These are phyloP conservation scores for Eupithecia centaureata DNA, from an alignment of 2,888 invertebrate species.

Conservation along the genomic window DNA sequence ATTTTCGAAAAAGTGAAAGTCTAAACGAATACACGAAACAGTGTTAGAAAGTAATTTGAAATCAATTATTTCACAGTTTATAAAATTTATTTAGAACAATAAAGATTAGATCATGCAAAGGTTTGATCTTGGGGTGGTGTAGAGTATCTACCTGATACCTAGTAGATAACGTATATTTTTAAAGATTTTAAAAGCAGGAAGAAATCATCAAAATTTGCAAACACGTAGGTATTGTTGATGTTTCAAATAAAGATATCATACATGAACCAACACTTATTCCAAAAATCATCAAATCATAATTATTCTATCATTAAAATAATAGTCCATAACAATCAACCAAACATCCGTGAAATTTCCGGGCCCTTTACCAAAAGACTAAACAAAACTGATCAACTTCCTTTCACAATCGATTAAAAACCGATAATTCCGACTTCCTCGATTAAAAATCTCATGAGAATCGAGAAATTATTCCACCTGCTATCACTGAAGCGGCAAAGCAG, in stretches of 20 bases:
- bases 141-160: too few species aligned
- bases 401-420: constrained; percentile 56
- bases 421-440: constrained; percentile 69
- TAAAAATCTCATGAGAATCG: constrained; percentile 78
- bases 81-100: too few species aligned
- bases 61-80: neutral
- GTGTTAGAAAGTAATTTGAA: neutral
- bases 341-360: constrained; percentile 23
- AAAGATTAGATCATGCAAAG: too few species aligned
- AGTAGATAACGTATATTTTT: too few species aligned
- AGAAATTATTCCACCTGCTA: constrained; percentile 71
- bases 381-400: constrained; percentile 57
- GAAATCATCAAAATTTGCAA: too few species aligned
- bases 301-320: neutral
- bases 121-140: too few species aligned
- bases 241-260: too few species aligned
- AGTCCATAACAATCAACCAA: constrained; percentile 8
- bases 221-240: too few species aligned
- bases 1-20: neutral
- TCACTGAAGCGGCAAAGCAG: constrained; percentile 76
- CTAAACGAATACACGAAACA: neutral
- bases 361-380: constrained; percentile 45
- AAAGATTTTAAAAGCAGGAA: too few species aligned
- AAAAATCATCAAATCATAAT: neutral
- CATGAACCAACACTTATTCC: too few species aligned